Conservation (phyloP, 2,113 vertebrate genomes). For the Gobio gobio region DNA sequence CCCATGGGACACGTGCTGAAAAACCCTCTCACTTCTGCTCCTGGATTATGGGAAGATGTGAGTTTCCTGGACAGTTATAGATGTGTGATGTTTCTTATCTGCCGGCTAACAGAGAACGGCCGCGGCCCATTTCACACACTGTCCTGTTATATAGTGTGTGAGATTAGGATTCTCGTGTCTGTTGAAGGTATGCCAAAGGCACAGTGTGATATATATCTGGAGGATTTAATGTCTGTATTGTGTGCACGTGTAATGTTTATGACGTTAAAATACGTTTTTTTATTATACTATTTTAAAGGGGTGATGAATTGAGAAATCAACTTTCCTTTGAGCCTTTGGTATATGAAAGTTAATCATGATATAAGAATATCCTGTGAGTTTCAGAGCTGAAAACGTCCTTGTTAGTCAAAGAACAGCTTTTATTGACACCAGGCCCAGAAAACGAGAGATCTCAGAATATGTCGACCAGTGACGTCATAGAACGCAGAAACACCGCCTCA, state of each 20-base stretch:
- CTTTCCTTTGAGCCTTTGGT: too few relatives aligned
- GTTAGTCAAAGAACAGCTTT: too few relatives aligned
- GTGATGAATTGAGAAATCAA: too few relatives aligned
- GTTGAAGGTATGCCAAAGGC: not conserved
- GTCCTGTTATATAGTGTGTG: not conserved
- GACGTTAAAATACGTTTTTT: not conserved
- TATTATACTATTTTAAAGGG: too few relatives aligned
- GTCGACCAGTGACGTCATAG: too few relatives aligned
- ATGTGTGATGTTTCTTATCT: constrained; percentile 1
- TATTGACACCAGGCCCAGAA: too few relatives aligned
- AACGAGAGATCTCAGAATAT: too few relatives aligned
- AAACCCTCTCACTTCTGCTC: not conserved
- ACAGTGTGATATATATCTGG: not conserved
- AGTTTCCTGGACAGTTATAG: not conserved
- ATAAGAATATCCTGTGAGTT: too few relatives aligned
- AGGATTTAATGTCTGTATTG: not conserved
- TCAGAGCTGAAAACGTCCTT: too few relatives aligned
- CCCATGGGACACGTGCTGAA: constrained; percentile 4
- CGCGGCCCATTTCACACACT: not conserved
- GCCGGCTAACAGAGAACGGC: not conserved
- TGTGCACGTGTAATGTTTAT: not conserved
- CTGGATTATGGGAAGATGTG: not conserved
- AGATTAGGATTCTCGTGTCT: not conserved
- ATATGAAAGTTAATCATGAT: too few relatives aligned
- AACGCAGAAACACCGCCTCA: too few relatives aligned